Conservation (phyloP, 2,113 vertebrate species). For the Ammospiza nelsoni region DNA sequence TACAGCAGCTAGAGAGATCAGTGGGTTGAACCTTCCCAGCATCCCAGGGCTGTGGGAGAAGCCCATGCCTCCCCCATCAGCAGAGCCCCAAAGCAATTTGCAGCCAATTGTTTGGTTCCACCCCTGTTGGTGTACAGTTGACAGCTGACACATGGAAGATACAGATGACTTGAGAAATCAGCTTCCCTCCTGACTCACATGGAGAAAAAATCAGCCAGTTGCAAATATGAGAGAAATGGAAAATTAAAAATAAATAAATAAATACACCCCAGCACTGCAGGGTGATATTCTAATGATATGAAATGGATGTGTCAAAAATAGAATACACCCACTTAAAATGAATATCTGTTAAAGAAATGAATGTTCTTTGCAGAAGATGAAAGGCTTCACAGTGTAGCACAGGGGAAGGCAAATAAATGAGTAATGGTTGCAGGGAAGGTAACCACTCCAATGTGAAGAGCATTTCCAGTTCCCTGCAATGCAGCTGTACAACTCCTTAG, state of each 20-base stretch:
- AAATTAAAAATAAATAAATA: neutral
- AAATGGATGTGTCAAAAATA: constrained; percentile 60
- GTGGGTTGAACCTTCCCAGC: neutral
- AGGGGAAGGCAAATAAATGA: constrained; percentile 27
- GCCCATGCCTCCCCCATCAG: neutral
- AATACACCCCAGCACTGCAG: neutral
- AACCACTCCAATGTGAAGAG: neutral
- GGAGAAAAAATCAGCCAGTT: neutral
- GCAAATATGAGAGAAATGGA: neutral
- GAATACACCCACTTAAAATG: constrained; percentile 45
- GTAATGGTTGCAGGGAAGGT: constrained; percentile 10
- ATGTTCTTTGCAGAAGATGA: constrained; percentile 26
- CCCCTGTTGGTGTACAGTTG: neutral
- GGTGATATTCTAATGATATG: constrained; percentile 41
- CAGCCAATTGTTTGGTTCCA: neutral
- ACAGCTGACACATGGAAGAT: neutral
- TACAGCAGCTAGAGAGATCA: neutral
- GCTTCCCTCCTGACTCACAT: neutral
- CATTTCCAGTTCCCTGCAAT: neutral
- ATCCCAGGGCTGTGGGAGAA: neutral
- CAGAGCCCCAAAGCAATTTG: neutral
- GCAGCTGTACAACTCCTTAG: neutral
- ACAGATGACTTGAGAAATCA: neutral
- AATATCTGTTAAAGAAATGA: constrained; percentile 40
- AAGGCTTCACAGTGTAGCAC: constrained; percentile 8